Evolutionary conservation across 2,113 vertebrate species (phyloP).

Genomic region (Ornithorhynchus anatinus): DNA sequence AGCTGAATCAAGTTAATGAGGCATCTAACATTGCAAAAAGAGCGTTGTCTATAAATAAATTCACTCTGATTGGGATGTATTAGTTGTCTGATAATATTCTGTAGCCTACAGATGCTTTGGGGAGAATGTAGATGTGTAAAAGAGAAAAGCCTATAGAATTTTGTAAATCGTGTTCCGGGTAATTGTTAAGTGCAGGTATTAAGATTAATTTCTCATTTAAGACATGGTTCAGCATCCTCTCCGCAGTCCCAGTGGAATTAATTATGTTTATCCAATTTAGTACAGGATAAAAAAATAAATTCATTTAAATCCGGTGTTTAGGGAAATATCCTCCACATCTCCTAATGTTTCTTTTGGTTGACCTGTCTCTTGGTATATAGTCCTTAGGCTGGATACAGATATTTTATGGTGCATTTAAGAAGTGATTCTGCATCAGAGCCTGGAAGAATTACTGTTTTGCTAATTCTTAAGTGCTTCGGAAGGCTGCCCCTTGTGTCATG

Average conservation of each 20-base stretch:
- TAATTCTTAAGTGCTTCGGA: not conserved
- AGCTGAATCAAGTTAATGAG: conserved; percentile 86
- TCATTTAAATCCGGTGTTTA: not conserved
- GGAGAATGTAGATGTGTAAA: conserved; percentile 75
- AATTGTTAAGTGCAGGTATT: conserved; percentile 59
- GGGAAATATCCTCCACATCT: not conserved
- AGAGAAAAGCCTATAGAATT: conserved; percentile 70
- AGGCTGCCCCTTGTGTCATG: not conserved
- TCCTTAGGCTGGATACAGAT: no score
- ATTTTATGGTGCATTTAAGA: no score
- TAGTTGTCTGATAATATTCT: conserved; percentile 83
- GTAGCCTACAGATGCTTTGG: conserved; percentile 83
- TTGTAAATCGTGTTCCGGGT: conserved; percentile 65
- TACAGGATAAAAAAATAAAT: conserved; percentile 18
- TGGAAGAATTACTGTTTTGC: no score
- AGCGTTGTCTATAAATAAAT: conserved; percentile 84
- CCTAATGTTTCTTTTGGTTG: not conserved
- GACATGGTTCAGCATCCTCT: conserved; percentile 1
- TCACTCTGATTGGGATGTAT: conserved; percentile 83
- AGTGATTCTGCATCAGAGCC: no score
- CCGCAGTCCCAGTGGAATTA: conserved; percentile 17
- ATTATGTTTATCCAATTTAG: conserved; percentile 1
- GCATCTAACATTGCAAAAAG: conserved; percentile 81
- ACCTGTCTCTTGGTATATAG: not conserved
- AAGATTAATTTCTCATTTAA: conserved; percentile 67